Evolutionary conservation across 2,888 invertebrate species (phyloP), one percentile per base, ranked within the genome.

Genomic region (Callinectes sapidus): DNA sequence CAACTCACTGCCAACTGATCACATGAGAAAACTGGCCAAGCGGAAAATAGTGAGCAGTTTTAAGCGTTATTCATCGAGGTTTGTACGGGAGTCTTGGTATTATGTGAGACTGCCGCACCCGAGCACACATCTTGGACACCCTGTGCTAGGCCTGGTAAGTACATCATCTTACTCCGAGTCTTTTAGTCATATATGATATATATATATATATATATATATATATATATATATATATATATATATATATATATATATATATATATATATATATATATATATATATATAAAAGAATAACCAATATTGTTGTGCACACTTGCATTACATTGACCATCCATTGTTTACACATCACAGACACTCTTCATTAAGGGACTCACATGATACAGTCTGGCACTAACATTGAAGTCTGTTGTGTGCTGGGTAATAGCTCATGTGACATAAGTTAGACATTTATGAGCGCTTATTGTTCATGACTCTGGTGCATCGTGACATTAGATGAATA

Each of bases 31-130:
- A 48, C 71, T 92, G 28, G 91, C 91, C 55, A 94, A 94, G 90
- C 87, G 86, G 71, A 91, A 90, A 32, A 91, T 94, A 32, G 90
- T 92, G n/a, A 81, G n/a, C 48, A 85, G 85, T 23, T 92, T 81
- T 48, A 92, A 81, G 55, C 61, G 91, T 16, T 86, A 85, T 66
- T n/a, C 89, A 6, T 61, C 55, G 14, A 90, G 92, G 28, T 90
- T 94, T 48, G 85, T 88, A 6, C 87, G 91, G 35, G 92, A 93
- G 87, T 90, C 92, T 35, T 92, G 92, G 93, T 94, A 93, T 71
- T 94, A 93, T 55, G 94, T 94, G 32, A 88, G 94, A 54, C 87
- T 94, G 23, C 94, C 94, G n/a, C 90, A 93, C 87, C 92, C 94
- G 2, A 54, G 90, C 54, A 48, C 92, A 23, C 94, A 94, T 71